These are phyloP conservation scores for Lepus americanus DNA, from an alignment of 2,113 vertebrate species.

Conservation along the genomic window DNA sequence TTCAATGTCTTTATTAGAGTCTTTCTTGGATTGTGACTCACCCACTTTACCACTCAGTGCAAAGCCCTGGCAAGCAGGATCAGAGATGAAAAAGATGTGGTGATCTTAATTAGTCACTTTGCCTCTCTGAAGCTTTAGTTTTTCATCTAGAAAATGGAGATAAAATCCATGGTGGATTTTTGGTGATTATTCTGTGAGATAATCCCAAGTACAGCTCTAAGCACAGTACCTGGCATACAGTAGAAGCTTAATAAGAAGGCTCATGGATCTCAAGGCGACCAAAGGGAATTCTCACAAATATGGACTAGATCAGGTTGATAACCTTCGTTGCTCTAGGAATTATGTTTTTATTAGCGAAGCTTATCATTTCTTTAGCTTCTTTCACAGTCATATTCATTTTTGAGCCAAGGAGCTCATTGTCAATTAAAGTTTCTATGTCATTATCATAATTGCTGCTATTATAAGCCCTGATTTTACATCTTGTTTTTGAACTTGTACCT, in stretches of 20 bases:
- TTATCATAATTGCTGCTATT: constrained; percentile 19
- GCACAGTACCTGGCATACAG: background rate
- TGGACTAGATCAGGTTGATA: background rate
- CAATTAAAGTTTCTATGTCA: background rate
- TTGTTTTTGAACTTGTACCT: background rate
- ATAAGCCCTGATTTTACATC: background rate
- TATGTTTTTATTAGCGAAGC: background rate
- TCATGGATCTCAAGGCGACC: background rate
- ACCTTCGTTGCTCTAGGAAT: background rate
- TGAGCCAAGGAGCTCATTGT: background rate
- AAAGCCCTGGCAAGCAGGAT: background rate
- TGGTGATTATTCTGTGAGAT: background rate
- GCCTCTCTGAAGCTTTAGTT: background rate
- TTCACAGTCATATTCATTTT: background rate
- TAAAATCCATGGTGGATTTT: background rate
- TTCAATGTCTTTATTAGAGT: background rate
- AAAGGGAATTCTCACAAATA: background rate
- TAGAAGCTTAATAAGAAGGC: constrained; percentile 1
- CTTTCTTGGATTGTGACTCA: background rate
- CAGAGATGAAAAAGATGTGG: background rate
- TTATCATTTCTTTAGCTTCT: background rate
- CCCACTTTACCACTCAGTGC: background rate
- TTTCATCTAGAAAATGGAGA: background rate
- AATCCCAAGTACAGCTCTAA: background rate
- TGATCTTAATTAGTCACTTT: background rate